These are phyloP conservation scores for Drosophila mauritiana DNA, from an alignment of 1,140 invertebrate species.

Conservation along the genomic window DNA sequence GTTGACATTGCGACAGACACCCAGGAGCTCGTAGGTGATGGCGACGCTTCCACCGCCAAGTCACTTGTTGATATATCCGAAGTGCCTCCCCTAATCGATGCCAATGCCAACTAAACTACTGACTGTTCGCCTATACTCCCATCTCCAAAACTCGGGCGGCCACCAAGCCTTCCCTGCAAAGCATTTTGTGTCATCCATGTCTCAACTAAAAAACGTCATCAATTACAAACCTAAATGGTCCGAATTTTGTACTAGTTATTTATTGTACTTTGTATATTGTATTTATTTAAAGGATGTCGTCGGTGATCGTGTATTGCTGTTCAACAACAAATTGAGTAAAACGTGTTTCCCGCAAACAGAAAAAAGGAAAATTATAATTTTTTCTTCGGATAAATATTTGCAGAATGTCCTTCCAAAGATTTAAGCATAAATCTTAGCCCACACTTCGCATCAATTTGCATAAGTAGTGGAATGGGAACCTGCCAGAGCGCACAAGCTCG, in stretches of 20 bases:
- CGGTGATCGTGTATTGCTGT: constrained; percentile 25
- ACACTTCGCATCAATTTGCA: constrained; percentile 14
- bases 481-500: constrained; percentile 23
- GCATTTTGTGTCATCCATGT: constrained; percentile 62
- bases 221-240: constrained; percentile 40
- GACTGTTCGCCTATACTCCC: constrained; percentile 9
- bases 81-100: constrained; percentile 63
- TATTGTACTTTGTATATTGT: constrained; percentile 70
- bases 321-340: constrained; percentile 54
- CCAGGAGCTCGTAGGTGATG: constrained; percentile 8
- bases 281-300: constrained; percentile 54
- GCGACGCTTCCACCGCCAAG: background rate
- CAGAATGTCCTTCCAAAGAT: too few species aligned
- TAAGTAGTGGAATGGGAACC: constrained; percentile 1
- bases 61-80: constrained; percentile 18
- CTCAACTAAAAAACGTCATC: constrained; percentile 23
- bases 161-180: constrained; percentile 1
- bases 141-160: background rate
- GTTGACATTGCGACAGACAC: constrained; percentile 16
- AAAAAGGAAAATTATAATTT: too few species aligned
- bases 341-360: constrained; percentile 39
- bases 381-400: too few species aligned
- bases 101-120: constrained; percentile 36
- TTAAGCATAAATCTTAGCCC: constrained; percentile 6
- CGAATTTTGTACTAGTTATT: constrained; percentile 60